Evolutionary conservation across 1,140 invertebrate species (phyloP).

Genomic region (Stegodyphus mimosarum): DNA sequence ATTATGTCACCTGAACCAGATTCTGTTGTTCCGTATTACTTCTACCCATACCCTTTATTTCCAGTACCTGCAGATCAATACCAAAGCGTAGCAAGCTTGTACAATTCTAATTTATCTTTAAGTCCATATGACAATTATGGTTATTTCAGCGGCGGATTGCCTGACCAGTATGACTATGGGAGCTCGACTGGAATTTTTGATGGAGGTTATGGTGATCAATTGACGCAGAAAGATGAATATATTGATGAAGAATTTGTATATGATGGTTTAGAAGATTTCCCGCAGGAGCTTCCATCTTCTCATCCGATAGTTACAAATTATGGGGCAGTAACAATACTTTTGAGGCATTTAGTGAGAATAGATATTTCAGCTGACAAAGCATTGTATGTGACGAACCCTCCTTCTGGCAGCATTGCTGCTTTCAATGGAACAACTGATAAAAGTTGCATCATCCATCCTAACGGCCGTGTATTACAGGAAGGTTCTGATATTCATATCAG

Average conservation of each 20-base stretch:
- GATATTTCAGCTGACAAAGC: slow-evolving; percentile 85
- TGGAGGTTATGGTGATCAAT: slow-evolving; percentile 8
- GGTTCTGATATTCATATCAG: slow-evolving; percentile 76
- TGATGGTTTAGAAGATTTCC: not conserved
- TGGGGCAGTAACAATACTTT: slow-evolving; percentile 82
- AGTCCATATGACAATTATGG: slow-evolving; percentile 10
- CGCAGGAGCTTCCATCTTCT: not conserved
- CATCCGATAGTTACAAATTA: slow-evolving; percentile 53
- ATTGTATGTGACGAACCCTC: slow-evolving; percentile 81
- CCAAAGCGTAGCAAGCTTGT: slow-evolving; percentile 13
- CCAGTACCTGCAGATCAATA: slow-evolving; percentile 3
- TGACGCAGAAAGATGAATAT: not conserved
- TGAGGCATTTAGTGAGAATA: slow-evolving; percentile 80
- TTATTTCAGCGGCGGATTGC: not conserved
- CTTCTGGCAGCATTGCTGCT: slow-evolving; percentile 79
- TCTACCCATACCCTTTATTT: slow-evolving; percentile 38
- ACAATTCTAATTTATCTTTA: not conserved
- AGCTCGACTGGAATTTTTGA: not conserved
- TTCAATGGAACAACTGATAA: slow-evolving; percentile 78
- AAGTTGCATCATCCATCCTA: slow-evolving; percentile 82
- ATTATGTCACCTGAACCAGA: slow-evolving; percentile 21
- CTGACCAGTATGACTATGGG: not conserved
- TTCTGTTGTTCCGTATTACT: not conserved
- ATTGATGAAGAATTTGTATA: not conserved
- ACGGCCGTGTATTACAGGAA: slow-evolving; percentile 84